Evolutionary conservation across 2,113 vertebrate species (phyloP).

Genomic region (Cricetomys ansorgei): DNA sequence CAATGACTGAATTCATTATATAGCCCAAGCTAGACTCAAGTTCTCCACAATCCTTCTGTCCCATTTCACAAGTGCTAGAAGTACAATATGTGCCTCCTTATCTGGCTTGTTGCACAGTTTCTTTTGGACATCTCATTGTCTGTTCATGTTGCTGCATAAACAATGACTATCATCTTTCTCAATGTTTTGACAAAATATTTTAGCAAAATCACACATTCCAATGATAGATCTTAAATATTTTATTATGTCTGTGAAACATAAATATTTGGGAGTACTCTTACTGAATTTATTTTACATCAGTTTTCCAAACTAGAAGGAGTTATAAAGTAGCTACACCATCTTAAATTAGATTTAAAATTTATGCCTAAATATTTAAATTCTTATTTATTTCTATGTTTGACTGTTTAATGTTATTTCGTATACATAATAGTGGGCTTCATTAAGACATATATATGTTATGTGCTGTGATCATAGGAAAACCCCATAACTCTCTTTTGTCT

Average conservation of each 20-base stretch:
- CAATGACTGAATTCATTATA: not conserved
- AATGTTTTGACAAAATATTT: not conserved
- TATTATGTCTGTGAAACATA: not conserved
- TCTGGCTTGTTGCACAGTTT: not conserved
- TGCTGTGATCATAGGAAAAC: not conserved
- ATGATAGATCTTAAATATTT: not conserved
- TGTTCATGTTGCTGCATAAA: not conserved
- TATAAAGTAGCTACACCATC: not conserved
- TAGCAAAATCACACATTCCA: not conserved
- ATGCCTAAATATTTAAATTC: not conserved
- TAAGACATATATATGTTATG: no score
- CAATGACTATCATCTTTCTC: not conserved
- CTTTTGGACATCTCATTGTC: not conserved
- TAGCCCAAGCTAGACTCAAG: not conserved
- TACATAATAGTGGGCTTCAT: not conserved
- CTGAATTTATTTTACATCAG: not conserved
- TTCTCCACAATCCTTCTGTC: not conserved
- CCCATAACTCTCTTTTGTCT: not conserved
- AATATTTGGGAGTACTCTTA: not conserved
- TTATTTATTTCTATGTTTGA: not conserved
- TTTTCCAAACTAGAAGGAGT: not conserved
- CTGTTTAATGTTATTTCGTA: not conserved
- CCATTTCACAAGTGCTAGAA: not conserved
- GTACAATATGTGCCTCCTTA: not conserved
- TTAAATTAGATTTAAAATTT: constrained; percentile 11